Evolutionary conservation across 64 coral and sea anemone genomes (phyloP), one percentile per base, ranked within the genome.

Genomic region (Montipora cactus): DNA sequence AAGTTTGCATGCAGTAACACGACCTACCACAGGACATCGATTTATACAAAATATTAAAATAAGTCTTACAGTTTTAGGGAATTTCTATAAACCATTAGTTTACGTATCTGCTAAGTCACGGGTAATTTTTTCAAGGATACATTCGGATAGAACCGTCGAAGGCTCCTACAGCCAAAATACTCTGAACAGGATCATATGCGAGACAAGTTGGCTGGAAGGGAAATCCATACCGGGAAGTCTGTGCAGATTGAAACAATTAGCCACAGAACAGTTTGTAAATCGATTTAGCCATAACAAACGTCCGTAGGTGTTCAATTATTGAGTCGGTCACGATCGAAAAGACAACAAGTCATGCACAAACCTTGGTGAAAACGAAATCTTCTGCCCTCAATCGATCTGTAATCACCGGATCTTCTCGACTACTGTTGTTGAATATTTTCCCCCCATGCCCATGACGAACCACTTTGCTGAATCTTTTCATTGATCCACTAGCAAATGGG

Each of bases 171-270:
- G 97, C 97, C 20, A 99, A 51, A 37, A 99, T 78, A 76, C 95
- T 93, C 61, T 99, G 97, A 8, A 99, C 95, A 46, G 97, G 91
- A 45, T 99, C 97, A 76, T 96, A 93, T 20, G 97, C 92, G 18
- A 99, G 62, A 45, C 95, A 99, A 47, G 97, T 99, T 5, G 97
- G 97, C 85, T 94, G 88, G 50, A 92, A 91, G 15, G 97, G 97
- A 94, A 99, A 99, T 2, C 97, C 97, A 94, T 99, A 96, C 19
- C 97, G 91, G 78, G 61, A 94, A 78, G 95, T 93, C 97, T 99
- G 84, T 44, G 23, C 92, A 59, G 71, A 94, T 22, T 79, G 75
- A 47, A 69, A 84, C 49, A 79, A 52, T 47, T 6, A 88, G 8
- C 12, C 14, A 22, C 75, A 18, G 14, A 28, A 59, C 61, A 71